A percentile compares a stretch with the other conserved stretches of the same genome.
These are phyloP conservation scores for Conus betulinus DNA, from an alignment of 1,140 invertebrate genomes.

Conservation along the genomic window DNA sequence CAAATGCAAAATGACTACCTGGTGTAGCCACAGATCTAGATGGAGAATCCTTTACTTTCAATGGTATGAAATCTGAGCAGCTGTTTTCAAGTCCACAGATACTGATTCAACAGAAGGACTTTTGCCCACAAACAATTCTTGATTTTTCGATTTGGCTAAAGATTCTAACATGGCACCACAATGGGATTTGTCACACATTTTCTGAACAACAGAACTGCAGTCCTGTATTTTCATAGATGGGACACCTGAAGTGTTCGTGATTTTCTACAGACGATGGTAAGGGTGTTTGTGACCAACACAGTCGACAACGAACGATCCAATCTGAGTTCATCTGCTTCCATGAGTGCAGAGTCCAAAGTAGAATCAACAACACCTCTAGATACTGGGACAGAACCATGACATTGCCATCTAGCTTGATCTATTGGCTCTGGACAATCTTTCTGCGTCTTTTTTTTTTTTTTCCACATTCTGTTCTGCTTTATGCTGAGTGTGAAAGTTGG, in stretches of 20 bases:
- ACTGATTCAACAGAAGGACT: not conserved
- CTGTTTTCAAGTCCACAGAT: too few relatives aligned
- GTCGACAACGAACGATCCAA: too few relatives aligned
- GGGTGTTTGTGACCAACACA: too few relatives aligned
- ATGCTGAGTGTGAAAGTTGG: not conserved
- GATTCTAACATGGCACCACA: not conserved
- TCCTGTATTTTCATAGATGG: not conserved
- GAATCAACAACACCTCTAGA: too few relatives aligned
- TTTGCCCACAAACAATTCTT: not conserved
- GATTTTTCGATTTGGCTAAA: not conserved
- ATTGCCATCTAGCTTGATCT: not conserved
- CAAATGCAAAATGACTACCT: not conserved
- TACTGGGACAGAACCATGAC: too few relatives aligned
- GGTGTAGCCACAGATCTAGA: not conserved
- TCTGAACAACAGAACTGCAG: not conserved
- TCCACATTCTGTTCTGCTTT: not conserved
- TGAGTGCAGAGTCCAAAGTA: not conserved
- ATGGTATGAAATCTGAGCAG: not conserved
- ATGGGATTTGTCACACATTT: too few relatives aligned
- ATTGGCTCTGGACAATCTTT: not conserved
- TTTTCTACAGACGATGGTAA: too few relatives aligned
- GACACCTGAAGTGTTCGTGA: too few relatives aligned
- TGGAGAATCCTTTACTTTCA: not conserved
- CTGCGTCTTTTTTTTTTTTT: not conserved
- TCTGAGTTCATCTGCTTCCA: not conserved